Percentiles rank a stretch among this genome's conserved stretches.
These are phyloP conservation scores for Micromesistius poutassou DNA, from an alignment of 2,797 vertebrate genomes.

Conservation along the genomic window DNA sequence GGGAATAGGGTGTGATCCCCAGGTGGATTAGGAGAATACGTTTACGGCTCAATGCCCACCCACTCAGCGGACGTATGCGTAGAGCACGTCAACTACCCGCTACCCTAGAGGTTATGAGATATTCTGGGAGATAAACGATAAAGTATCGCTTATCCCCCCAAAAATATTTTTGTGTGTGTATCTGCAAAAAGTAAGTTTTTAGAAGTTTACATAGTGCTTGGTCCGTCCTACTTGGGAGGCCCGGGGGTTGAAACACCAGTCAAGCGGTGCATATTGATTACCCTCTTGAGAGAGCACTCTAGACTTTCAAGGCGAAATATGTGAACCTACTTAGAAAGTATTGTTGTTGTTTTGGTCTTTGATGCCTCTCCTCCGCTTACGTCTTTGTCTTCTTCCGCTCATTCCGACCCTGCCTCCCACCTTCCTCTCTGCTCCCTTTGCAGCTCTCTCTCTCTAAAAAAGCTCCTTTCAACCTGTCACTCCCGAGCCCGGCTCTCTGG, in stretches of 20 bases:
- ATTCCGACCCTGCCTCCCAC: slow-evolving; percentile 47
- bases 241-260: slow-evolving; percentile 55
- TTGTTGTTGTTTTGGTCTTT: slow-evolving; percentile 54
- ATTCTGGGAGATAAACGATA: neutral
- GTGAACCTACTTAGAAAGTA: slow-evolving; percentile 68
- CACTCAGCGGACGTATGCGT: neutral
- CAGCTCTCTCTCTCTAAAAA: slow-evolving; percentile 61
- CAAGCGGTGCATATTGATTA: slow-evolving; percentile 61
- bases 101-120: neutral
- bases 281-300: slow-evolving; percentile 56
- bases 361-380: slow-evolving; percentile 63
- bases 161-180: neutral
- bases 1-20: slow-evolving; percentile 20
- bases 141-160: neutral
- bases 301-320: slow-evolving; percentile 62
- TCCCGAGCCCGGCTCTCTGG: slow-evolving; percentile 58
- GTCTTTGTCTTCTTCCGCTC: slow-evolving; percentile 55
- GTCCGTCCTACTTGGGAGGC: slow-evolving; percentile 43
- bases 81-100: neutral
- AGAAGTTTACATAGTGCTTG: slow-evolving; percentile 32
- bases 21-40: slow-evolving; percentile 28
- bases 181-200: slow-evolving; percentile 24
- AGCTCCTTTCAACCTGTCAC: slow-evolving; percentile 68
- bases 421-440: slow-evolving; percentile 52
- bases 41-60: slow-evolving; percentile 5